Percentiles rank a stretch among this genome's conserved stretches.
Evolutionary conservation across 2,888 invertebrate species (phyloP).

Genomic region (Drosophila borealis): DNA sequence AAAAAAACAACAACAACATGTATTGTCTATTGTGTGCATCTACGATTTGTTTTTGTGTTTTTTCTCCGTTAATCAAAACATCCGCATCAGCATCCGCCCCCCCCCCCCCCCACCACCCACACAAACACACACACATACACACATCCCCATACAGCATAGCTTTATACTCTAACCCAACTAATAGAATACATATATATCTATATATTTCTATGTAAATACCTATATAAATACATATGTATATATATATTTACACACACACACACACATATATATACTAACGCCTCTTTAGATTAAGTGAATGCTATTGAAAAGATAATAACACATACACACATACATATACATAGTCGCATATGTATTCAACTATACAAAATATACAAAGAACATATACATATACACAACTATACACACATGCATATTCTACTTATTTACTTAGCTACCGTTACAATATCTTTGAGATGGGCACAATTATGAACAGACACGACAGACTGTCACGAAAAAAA

Average conservation of each 20-base stretch:
- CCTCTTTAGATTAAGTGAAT: slow-evolving; percentile 25
- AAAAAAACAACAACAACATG: background rate
- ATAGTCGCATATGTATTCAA: slow-evolving; percentile 8
- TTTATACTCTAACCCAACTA: slow-evolving; percentile 6
- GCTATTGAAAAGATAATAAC: slow-evolving; percentile 1
- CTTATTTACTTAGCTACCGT: background rate
- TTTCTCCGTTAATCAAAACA: slow-evolving; percentile 13
- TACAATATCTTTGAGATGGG: slow-evolving; percentile 9
- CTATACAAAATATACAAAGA: slow-evolving; percentile 23
- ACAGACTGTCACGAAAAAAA: too few species aligned
- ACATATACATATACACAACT: background rate
- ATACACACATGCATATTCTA: background rate
- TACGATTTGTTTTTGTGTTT: slow-evolving; percentile 52
- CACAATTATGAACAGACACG: background rate
- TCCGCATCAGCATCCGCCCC: background rate
- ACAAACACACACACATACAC: slow-evolving; percentile 14
- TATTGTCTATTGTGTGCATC: slow-evolving; percentile 46
- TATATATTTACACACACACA: slow-evolving; percentile 14
- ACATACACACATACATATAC: background rate
- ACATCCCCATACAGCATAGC: slow-evolving; percentile 14
- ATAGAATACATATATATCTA: slow-evolving; percentile 4
- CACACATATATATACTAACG: slow-evolving; percentile 7
- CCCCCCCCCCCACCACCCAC: too few species aligned
- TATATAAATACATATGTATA: slow-evolving; percentile 6
- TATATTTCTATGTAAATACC: slow-evolving; percentile 37